A percentile compares a stretch with the other conserved stretches of the same genome.
phyloP scores from a whole-genome alignment of 1,140 invertebrate species.

The Trissolcus basalis region DNA sequence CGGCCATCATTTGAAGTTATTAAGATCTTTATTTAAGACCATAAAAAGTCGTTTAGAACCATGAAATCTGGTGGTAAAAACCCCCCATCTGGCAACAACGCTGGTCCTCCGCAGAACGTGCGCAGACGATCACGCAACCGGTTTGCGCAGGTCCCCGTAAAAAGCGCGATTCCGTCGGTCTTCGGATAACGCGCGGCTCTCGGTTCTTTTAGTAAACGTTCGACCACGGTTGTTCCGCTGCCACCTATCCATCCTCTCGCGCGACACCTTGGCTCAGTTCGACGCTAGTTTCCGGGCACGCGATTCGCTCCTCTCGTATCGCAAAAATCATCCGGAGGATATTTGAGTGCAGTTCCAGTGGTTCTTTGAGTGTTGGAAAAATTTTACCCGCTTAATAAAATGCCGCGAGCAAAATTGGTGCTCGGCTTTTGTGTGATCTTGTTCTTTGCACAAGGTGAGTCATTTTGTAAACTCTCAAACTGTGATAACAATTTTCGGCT shows the following conservation, averaged over 20 bases:
- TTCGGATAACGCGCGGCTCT: slow-evolving; percentile 65
- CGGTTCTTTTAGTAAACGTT: slow-evolving; percentile 65
- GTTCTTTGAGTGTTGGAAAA: slow-evolving; percentile 3
- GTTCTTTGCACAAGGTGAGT: slow-evolving; percentile 42
- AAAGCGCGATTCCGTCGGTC: slow-evolving; percentile 68
- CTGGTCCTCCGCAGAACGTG: slow-evolving; percentile 41
- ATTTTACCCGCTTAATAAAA: neutral
- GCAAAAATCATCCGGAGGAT: neutral
- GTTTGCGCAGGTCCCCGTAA: slow-evolving; percentile 69
- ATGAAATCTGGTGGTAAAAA: slow-evolving; percentile 29
- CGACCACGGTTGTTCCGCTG: slow-evolving; percentile 55
- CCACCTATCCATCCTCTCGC: slow-evolving; percentile 53
- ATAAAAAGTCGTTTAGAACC: slow-evolving; percentile 2
- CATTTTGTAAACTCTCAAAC: slow-evolving; percentile 7
- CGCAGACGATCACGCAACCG: slow-evolving; percentile 62
- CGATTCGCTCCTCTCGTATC: slow-evolving; percentile 8
- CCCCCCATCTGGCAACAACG: slow-evolving; percentile 47
- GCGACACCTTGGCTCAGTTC: slow-evolving; percentile 35
- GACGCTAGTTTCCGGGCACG: slow-evolving; percentile 25
- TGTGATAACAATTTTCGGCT: too few relatives aligned
- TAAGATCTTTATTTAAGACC: neutral
- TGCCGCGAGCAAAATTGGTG: slow-evolving; percentile 30
- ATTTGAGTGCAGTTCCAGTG: slow-evolving; percentile 15
- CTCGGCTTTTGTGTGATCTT: slow-evolving; percentile 32
- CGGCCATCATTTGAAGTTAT: too few relatives aligned